These are phyloP conservation scores for Larimichthys polyactis DNA, from an alignment of 2,113 vertebrate genomes.

Conservation along the genomic window DNA sequence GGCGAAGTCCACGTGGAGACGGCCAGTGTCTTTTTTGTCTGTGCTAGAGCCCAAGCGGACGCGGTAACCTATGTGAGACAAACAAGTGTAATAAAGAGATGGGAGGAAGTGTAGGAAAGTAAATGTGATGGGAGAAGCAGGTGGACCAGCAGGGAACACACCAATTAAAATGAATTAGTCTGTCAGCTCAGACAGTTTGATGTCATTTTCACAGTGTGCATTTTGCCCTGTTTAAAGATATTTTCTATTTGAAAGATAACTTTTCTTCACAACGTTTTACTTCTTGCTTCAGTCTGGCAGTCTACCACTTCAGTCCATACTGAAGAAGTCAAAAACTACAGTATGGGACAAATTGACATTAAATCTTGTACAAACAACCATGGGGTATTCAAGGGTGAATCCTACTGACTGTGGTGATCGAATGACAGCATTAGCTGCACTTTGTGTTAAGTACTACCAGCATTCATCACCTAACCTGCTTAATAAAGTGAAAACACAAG, in stretches of 20 bases:
- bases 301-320: background rate
- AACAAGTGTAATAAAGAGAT: background rate
- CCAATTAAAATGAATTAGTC: conserved; percentile 23
- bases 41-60: conserved; percentile 96
- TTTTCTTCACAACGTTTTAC: background rate
- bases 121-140: conserved; percentile 12
- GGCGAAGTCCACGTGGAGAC: conserved; percentile 95
- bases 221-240: background rate
- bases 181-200: background rate
- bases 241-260: too few relatives aligned
- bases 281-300: background rate
- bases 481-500: background rate
- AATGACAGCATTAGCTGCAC: too few relatives aligned
- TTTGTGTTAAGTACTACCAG: too few relatives aligned
- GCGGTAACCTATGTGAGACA: conserved; percentile 87
- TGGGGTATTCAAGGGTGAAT: background rate
- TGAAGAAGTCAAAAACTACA: background rate
- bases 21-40: conserved; percentile 95
- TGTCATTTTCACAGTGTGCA: conserved; percentile 4
- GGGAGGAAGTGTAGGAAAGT: background rate
- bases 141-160: background rate
- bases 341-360: background rate
- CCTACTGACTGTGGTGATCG: too few relatives aligned
- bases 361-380: background rate
- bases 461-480: background rate